Base-by-base conservation (phyloP, 2,797 vertebrate genomes). In the Champsocephalus esox region DNA sequence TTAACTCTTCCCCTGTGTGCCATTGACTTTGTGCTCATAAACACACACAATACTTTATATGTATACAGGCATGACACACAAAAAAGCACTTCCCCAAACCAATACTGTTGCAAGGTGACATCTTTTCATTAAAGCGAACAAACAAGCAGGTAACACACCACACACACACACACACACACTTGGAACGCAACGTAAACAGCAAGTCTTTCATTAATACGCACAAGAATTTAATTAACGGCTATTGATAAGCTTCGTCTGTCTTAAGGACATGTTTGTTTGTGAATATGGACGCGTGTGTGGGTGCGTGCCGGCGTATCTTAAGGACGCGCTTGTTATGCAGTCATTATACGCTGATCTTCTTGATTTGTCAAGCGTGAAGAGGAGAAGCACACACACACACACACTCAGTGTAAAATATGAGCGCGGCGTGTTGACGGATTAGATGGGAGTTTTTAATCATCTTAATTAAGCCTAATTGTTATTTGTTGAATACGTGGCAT, bases 141-240 rank as follows among this genome's bases (percentile, higher is more conserved):
- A 91, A 90, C 85, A 91, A 76, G 64, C 58, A 11, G 44, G 43
- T 56, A 64, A 73, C 64, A 59, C 44, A 56, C 28, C 44, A 56
- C 28, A 28, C 28, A 28, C 24, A 28, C 24, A 28, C 24, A 28
- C 43, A 12, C 54, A 79, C 69, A 81, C 73, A 87, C 76, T 43
- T 66, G 41, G 21, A 73, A 57, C 73, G 65, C 75, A 4, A 32
- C 50, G 73, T 73, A 86, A 86, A 88, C 82, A 86, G 54, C 51
- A 66, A 84, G 81, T 88, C 81, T 92, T 87, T 89, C 51, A 90
- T 90, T 92, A 91, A 89, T 87, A 83, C 19, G 49, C 63, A 69
- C 62, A 90, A 88, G 85, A 87, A 85, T 94, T 93, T 94, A 94
- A 94, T 94, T 93, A 94, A 90, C 70, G 2, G 89, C 87, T 88